Evolutionary conservation across 1,140 invertebrate genomes (phyloP), one percentile per base, ranked within the genome.

Genomic region (Armadillidium nasatum): DNA sequence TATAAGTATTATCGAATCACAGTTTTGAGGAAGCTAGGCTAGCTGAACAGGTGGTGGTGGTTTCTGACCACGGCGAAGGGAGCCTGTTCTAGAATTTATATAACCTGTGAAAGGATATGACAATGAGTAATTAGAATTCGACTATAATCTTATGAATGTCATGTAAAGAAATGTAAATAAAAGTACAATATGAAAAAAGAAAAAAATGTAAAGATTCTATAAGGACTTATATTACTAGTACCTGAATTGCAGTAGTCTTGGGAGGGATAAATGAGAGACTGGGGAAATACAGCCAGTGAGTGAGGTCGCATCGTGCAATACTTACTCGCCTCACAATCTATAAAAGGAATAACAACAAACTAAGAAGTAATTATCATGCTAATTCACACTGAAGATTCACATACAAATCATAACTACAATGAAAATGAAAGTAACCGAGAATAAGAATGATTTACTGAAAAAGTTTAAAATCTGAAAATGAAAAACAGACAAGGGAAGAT

Each of bases 1-100:
- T n/a, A n/a, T n/a, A n/a, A n/a, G n/a, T n/a, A n/a, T n/a, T n/a
- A n/a, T n/a, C n/a, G n/a, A n/a, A n/a, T n/a, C n/a, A n/a, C n/a
- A n/a, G n/a, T n/a, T n/a, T n/a, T n/a, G n/a, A n/a, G n/a, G n/a
- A n/a, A n/a, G n/a, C n/a, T n/a, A 93, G 11, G 93, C 94, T 54
- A 93, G 87, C 77, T 94, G 87, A 0, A 94, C 91, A 3, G 94
- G 94, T 45, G 94, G 94, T 44, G 92, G 91, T 44, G 92, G 92
- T 84, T 94, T 90, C 67, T 89, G 85, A 77, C 85, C 85, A 81
- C 92, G 82, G 87, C 87, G 80, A 88, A 85, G 23, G 88, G 87
- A 81, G 71, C 80, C 81, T 68, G 72, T 76, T 44, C 80, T 82
- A 33, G 81, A 82, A 67, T 82, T 82, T 78, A 82, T 83, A 73